These are phyloP conservation scores for Crocuta crocuta DNA, from an alignment of 2,113 vertebrate species.

Conservation along the genomic window DNA sequence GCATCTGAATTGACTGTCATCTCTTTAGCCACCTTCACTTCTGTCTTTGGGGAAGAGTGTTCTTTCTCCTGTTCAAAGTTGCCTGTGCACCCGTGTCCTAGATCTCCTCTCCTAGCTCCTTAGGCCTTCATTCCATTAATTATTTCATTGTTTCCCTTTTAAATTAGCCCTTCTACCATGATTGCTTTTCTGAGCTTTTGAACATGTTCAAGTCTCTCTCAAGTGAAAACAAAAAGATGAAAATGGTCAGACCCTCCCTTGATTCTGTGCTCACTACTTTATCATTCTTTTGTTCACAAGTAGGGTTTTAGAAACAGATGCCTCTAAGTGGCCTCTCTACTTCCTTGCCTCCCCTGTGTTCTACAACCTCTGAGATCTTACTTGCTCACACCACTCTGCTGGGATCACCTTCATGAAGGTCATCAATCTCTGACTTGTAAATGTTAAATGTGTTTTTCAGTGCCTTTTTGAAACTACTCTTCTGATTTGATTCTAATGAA, in stretches of 20 bases:
- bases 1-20: background rate
- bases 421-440: background rate
- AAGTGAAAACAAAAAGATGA: background rate
- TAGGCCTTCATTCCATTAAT: background rate
- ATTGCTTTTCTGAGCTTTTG: background rate
- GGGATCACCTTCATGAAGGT: background rate
- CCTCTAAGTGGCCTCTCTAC: background rate
- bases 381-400: background rate
- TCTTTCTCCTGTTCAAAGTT: background rate
- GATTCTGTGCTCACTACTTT: background rate
- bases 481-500: background rate
- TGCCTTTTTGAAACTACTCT: background rate
- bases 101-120: background rate
- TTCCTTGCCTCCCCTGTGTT: background rate
- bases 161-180: background rate
- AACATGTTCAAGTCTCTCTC: background rate
- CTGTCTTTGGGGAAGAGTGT: background rate
- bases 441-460: background rate
- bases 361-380: background rate
- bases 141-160: background rate
- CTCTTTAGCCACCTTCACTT: background rate
- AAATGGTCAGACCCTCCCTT: background rate
- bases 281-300: background rate
- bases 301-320: background rate
- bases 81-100: background rate